Conservation (phyloP, 2,888 invertebrate species). For the Prosopocoilus inquinatus region DNA sequence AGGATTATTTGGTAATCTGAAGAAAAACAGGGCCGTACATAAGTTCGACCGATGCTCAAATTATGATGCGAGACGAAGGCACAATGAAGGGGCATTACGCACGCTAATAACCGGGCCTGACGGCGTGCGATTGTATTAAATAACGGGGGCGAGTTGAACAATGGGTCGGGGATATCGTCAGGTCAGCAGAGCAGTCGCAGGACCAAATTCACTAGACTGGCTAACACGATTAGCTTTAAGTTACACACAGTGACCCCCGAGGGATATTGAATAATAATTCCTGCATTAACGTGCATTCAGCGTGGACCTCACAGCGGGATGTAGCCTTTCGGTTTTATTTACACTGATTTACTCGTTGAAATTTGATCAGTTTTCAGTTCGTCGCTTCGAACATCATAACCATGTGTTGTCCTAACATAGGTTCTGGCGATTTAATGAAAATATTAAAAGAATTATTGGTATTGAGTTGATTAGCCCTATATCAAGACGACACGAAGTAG, state of each 20-base stretch:
- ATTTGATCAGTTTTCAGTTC: conserved; percentile 21
- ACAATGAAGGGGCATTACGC: conserved; percentile 1
- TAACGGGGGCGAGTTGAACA: conserved; percentile 21
- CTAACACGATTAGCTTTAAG: conserved; percentile 26
- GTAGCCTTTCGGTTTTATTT: too few relatives aligned
- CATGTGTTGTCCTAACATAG: too few relatives aligned
- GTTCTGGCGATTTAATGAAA: too few relatives aligned
- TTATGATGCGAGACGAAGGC: neutral
- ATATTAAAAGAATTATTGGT: too few relatives aligned
- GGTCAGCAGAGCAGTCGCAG: conserved; percentile 16
- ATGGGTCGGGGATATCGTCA: conserved; percentile 13
- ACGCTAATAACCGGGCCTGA: conserved; percentile 17
- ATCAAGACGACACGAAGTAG: too few relatives aligned
- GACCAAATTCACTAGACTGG: conserved; percentile 23
- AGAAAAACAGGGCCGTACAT: too few relatives aligned
- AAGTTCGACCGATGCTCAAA: neutral
- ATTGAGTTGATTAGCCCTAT: too few relatives aligned
- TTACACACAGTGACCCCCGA: conserved; percentile 21
- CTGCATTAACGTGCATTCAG: conserved; percentile 14
- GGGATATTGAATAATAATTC: conserved; percentile 22
- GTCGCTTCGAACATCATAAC: neutral
- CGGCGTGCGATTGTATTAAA: conserved; percentile 21
- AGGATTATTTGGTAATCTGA: too few relatives aligned
- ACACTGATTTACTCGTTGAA: conserved; percentile 11
- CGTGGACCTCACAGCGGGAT: too few relatives aligned